These are phyloP conservation scores for Choloepus didactylus DNA, from an alignment of 2,797 vertebrate genomes.

Conservation along the genomic window DNA sequence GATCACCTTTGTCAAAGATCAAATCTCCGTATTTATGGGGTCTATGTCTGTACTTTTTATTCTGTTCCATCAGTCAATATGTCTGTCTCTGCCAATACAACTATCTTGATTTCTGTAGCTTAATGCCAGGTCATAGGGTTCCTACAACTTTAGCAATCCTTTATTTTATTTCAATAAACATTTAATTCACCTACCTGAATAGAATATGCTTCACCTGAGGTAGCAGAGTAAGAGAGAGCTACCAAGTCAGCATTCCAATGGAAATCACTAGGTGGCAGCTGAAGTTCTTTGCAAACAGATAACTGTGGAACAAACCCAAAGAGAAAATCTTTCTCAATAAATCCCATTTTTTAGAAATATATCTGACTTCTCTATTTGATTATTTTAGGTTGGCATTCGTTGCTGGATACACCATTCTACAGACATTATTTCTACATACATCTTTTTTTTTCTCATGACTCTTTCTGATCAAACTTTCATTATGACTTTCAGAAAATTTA, in stretches of 20 bases:
- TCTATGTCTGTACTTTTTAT: not conserved
- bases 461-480: slow-evolving; percentile 10
- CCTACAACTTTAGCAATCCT: not conserved
- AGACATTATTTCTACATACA: not conserved
- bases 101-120: not conserved
- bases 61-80: not conserved
- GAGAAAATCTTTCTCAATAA: not conserved
- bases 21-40: too few relatives aligned
- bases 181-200: slow-evolving; percentile 89
- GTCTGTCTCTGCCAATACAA: not conserved
- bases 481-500: not conserved
- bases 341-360: not conserved
- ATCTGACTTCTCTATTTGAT: not conserved
- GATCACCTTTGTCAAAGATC: not conserved
- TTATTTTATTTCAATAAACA: slow-evolving; percentile 20
- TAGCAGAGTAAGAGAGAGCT: slow-evolving; percentile 88
- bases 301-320: slow-evolving; percentile 88
- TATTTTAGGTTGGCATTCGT: not conserved
- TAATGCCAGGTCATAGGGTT: not conserved
- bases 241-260: slow-evolving; percentile 92
- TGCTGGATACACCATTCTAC: not conserved
- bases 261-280: slow-evolving; percentile 93
- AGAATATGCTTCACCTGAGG: slow-evolving; percentile 88
- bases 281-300: slow-evolving; percentile 96
- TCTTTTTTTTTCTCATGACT: not conserved